Evolutionary conservation across 2,797 vertebrate species (phyloP).

Genomic region (Helicolenus hilgendorfi): DNA sequence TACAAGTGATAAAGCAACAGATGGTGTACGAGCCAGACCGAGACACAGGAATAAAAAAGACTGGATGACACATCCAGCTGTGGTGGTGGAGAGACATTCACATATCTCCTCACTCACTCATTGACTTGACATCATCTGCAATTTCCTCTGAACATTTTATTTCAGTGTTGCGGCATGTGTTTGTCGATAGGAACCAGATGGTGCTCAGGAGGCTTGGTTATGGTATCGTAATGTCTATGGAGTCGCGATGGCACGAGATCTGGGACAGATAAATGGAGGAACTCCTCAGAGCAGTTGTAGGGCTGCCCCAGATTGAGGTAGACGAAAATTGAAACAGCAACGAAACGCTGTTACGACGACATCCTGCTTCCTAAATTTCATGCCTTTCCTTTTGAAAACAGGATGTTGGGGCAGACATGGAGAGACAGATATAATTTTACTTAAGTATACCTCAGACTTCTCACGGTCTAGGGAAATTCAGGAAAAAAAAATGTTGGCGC

Average conservation of each 20-base stretch:
- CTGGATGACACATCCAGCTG: conserved; percentile 69
- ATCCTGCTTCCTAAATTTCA: conserved; percentile 33
- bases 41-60: conserved; percentile 24
- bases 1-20: conserved; percentile 61
- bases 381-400: conserved; percentile 31
- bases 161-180: conserved; percentile 70
- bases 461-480: conserved; percentile 9
- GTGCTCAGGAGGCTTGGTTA: conserved; percentile 58
- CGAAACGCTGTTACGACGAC: not conserved
- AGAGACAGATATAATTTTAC: conserved; percentile 8
- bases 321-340: not conserved
- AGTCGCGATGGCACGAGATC: conserved; percentile 56
- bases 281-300: conserved; percentile 4
- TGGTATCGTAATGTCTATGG: conserved; percentile 73
- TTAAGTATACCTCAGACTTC: not conserved
- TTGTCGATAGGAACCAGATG: conserved; percentile 82
- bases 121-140: conserved; percentile 79
- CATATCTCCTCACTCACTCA: conserved; percentile 59
- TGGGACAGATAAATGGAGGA: conserved; percentile 51
- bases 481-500: not conserved
- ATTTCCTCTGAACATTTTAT: conserved; percentile 76
- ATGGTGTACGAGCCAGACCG: conserved; percentile 47
- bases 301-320: not conserved
- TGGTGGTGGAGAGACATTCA: conserved; percentile 13
- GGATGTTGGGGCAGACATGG: conserved; percentile 4